phyloP scores from a whole-genome alignment of 2,113 vertebrate species.

The Empidonax alnorum region DNA sequence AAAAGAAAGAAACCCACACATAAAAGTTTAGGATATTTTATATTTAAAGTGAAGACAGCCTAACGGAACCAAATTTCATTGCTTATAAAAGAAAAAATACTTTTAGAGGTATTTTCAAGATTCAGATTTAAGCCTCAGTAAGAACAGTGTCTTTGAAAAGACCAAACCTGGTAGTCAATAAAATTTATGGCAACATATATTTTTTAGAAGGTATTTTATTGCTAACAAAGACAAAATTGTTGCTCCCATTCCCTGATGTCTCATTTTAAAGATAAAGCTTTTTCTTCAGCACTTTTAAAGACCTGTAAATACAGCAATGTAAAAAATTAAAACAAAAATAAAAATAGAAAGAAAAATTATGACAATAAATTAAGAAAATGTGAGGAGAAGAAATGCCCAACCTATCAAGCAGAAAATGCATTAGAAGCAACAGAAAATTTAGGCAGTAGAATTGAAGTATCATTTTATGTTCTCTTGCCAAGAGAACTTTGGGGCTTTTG shows the following conservation, averaged over 20 bases:
- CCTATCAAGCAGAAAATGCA: conserved; percentile 7
- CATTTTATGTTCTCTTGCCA: conserved; percentile 49
- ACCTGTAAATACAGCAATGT: conserved; percentile 31
- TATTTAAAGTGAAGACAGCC: neutral
- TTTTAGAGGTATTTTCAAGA: neutral
- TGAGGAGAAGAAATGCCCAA: neutral
- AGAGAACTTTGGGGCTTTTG: neutral
- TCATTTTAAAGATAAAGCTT: conserved; percentile 68
- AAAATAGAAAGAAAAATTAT: neutral
- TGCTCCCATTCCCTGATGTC: conserved; percentile 48
- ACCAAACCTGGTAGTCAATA: conserved; percentile 5
- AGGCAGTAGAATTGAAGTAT: conserved; percentile 61
- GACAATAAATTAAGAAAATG: conserved; percentile 76
- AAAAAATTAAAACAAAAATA: conserved; percentile 20
- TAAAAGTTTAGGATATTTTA: neutral
- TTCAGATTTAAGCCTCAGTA: conserved; percentile 20
- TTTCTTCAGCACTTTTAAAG: conserved; percentile 52
- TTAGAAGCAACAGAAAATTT: conserved; percentile 59
- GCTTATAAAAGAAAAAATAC: neutral
- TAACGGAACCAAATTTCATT: neutral
- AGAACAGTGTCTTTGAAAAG: neutral
- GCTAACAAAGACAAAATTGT: conserved; percentile 67
- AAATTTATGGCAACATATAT: neutral
- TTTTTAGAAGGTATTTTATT: conserved; percentile 74
- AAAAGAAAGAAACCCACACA: neutral